Conservation (phyloP, 2,797 vertebrate genomes). For the Psittacula derbiana region DNA sequence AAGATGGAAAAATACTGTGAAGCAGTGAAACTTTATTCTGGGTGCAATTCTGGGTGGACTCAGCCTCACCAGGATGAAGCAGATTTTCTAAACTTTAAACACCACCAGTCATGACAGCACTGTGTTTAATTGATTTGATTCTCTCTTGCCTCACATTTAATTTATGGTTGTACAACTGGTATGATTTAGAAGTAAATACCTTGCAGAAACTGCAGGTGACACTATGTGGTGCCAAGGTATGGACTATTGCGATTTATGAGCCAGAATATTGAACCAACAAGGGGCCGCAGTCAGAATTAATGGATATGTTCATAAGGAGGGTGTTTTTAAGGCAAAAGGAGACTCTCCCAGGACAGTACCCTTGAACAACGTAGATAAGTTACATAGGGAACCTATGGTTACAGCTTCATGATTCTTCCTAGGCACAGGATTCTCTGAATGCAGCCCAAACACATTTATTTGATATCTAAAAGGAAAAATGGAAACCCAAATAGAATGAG, state of each 20-base stretch:
- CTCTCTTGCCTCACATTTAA: not conserved
- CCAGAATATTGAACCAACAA: not conserved
- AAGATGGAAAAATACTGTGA: not conserved
- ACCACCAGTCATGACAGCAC: not conserved
- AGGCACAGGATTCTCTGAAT: not conserved
- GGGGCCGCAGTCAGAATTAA: not conserved
- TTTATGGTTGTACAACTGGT: not conserved
- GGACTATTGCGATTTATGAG: not conserved
- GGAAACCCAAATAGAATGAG: not conserved
- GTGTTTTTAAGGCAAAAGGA: not conserved
- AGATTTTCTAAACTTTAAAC: not conserved
- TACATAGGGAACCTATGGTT: not conserved
- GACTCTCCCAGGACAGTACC: not conserved
- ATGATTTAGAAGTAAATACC: slow-evolving; percentile 28
- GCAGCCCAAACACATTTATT: not conserved
- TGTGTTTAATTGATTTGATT: not conserved
- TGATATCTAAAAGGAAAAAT: not conserved
- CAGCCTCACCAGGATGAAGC: not conserved
- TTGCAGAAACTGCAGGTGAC: not conserved
- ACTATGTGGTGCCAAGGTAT: not conserved
- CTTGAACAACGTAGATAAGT: not conserved
- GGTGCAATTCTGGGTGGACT: not conserved
- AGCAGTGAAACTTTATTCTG: not conserved
- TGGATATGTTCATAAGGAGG: not conserved
- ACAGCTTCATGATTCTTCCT: not conserved